Evolutionary conservation across 1,140 invertebrate genomes (phyloP).

Genomic region (Probaryconus sp.): DNA sequence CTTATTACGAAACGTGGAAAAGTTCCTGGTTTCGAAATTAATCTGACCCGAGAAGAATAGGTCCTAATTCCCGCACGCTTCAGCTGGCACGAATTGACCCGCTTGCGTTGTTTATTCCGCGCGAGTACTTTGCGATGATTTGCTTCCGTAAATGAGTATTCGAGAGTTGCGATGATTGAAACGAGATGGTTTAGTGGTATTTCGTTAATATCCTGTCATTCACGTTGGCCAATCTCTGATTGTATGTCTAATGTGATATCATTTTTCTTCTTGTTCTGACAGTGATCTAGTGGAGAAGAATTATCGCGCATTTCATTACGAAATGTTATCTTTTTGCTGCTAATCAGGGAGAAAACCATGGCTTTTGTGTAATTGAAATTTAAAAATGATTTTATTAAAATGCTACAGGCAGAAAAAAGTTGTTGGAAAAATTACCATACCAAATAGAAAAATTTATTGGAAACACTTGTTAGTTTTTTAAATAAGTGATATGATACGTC

Average conservation of each 20-base stretch:
- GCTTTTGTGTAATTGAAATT: too few species aligned
- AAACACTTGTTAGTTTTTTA: too few species aligned
- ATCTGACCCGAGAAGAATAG: conserved; percentile 74
- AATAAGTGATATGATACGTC: too few species aligned
- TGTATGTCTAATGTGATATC: conserved; percentile 39
- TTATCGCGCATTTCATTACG: conserved; percentile 41
- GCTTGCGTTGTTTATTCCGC: conserved; percentile 34
- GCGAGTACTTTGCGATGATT: conserved; percentile 9
- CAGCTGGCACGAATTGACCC: conserved; percentile 53
- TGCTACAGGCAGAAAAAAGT: too few species aligned
- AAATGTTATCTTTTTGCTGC: conserved; percentile 32
- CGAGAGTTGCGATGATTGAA: conserved; percentile 26
- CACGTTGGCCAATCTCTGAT: conserved; percentile 22
- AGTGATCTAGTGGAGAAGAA: conserved; percentile 13
- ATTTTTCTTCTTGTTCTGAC: conserved; percentile 40
- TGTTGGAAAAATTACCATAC: too few species aligned
- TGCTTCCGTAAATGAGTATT: conserved; percentile 32
- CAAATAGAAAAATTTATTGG: too few species aligned
- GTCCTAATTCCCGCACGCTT: conserved; percentile 65
- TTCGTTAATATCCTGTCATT: conserved; percentile 30
- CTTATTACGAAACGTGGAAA: conserved; percentile 74
- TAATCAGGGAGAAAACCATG: background rate
- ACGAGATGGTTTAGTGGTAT: conserved; percentile 26
- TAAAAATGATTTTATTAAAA: too few species aligned
- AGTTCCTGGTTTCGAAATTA: conserved; percentile 75